A percentile compares a stretch with the other conserved stretches of the same genome.
These are phyloP conservation scores for Metellina segmentata DNA, from an alignment of 2,888 invertebrate species.

Conservation along the genomic window DNA sequence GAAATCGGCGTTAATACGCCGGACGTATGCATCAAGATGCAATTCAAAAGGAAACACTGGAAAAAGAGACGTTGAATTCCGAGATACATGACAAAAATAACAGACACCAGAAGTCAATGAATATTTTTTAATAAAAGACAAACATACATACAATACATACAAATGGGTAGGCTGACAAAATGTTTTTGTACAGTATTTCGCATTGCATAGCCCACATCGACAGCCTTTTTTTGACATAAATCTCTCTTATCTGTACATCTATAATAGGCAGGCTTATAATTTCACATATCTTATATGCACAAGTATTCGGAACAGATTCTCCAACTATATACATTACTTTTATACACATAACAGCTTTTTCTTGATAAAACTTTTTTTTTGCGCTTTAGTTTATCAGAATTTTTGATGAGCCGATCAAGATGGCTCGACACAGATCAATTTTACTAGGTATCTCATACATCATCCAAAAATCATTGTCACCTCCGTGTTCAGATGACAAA, in stretches of 20 bases:
- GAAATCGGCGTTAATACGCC: no score
- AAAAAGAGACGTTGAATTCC: no score
- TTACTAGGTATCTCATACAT: not conserved
- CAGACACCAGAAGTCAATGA: slow-evolving; percentile 19
- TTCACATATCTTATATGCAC: slow-evolving; percentile 62
- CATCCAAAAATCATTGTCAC: not conserved
- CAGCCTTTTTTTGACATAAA: slow-evolving; percentile 59
- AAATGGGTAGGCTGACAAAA: slow-evolving; percentile 70
- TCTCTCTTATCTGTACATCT: slow-evolving; percentile 74
- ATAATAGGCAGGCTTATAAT: slow-evolving; percentile 67
- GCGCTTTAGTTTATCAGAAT: not conserved
- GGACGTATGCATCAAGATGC: no score
- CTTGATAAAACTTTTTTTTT: not conserved
- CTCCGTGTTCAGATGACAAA: not conserved
- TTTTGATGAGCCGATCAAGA: no score
- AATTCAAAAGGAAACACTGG: no score
- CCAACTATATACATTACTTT: slow-evolving; percentile 36
- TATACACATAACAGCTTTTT: slow-evolving; percentile 23
- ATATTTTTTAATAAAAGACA: slow-evolving; percentile 75
- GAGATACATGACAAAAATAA: no score
- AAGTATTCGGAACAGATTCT: slow-evolving; percentile 17
- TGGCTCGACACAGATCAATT: no score
- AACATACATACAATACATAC: slow-evolving; percentile 72
- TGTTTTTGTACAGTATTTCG: slow-evolving; percentile 66
- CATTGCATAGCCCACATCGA: slow-evolving; percentile 65